Conservation (phyloP, 1,140 invertebrate genomes). For the Danaus melanippus region DNA sequence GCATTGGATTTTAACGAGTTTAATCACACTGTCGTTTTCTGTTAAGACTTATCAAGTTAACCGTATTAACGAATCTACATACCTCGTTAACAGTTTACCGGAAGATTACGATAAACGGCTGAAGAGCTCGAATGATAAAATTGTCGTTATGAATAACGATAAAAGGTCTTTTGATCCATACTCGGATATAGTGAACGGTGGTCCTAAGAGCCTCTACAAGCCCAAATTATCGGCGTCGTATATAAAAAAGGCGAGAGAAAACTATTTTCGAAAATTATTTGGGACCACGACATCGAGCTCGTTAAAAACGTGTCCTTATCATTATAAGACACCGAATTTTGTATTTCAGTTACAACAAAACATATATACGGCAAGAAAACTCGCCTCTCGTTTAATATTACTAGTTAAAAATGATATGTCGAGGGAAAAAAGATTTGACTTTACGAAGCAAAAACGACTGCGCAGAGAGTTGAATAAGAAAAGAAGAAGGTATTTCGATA, state of each 20-base stretch:
- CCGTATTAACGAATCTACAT: slow-evolving; percentile 46
- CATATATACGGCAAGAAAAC: slow-evolving; percentile 31
- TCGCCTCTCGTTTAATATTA: slow-evolving; percentile 30
- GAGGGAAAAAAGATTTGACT: slow-evolving; percentile 12
- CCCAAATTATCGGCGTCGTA: slow-evolving; percentile 23
- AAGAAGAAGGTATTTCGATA: no score
- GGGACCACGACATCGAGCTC: slow-evolving; percentile 12
- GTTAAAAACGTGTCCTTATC: slow-evolving; percentile 15
- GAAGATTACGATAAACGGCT: slow-evolving; percentile 27
- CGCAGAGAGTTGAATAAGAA: no score
- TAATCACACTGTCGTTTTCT: slow-evolving; percentile 25
- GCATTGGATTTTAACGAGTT: slow-evolving; percentile 28
- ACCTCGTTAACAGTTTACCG: slow-evolving; percentile 43
- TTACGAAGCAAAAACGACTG: no score
- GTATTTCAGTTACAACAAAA: slow-evolving; percentile 22
- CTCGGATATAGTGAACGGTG: slow-evolving; percentile 24
- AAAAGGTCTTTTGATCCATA: slow-evolving; percentile 21
- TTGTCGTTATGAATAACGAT: slow-evolving; percentile 25
- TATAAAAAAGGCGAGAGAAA: slow-evolving; percentile 47
- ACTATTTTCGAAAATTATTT: slow-evolving; percentile 40
- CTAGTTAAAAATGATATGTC: slow-evolving; percentile 17
- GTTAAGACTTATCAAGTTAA: slow-evolving; percentile 50
- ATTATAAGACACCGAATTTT: not conserved
- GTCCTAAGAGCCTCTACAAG: slow-evolving; percentile 26
- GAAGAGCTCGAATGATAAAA: slow-evolving; percentile 15